Conservation (phyloP, 2,888 invertebrate species). For the Ctena decussata region DNA sequence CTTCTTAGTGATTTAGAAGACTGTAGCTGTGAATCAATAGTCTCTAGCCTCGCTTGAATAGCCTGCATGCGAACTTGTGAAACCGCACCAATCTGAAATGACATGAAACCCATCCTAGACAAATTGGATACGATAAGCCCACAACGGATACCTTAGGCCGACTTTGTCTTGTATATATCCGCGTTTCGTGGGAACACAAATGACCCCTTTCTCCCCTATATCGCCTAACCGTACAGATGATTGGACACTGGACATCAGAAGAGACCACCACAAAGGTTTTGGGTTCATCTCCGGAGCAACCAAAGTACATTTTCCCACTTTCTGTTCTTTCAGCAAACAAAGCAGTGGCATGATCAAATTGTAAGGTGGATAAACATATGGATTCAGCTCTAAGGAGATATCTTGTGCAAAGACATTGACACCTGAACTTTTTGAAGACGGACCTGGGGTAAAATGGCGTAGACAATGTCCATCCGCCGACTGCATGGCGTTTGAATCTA, state of each 20-base stretch:
- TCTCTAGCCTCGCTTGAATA: too few relatives aligned
- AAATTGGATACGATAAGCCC: not conserved
- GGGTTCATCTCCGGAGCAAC: constrained; percentile 22
- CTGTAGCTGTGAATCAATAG: not conserved
- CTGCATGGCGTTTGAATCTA: constrained; percentile 49
- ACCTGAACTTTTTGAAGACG: constrained; percentile 22
- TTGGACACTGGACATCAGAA: not conserved
- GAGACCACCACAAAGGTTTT: constrained; percentile 56
- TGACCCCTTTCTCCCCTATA: not conserved
- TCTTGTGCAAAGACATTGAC: constrained; percentile 52
- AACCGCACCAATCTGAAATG: not conserved
- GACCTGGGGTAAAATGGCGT: constrained; percentile 40
- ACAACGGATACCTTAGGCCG: constrained; percentile 18
- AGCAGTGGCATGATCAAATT: constrained; percentile 34
- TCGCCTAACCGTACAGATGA: constrained; percentile 1
- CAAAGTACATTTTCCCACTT: constrained; percentile 22
- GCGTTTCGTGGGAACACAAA: not conserved
- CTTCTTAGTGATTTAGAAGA: not conserved
- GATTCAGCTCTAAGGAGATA: constrained; percentile 31
- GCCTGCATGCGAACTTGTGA: too few relatives aligned
- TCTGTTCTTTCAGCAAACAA: constrained; percentile 10
- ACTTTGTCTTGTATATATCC: constrained; percentile 18
- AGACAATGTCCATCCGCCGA: constrained; percentile 6
- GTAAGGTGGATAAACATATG: constrained; percentile 54
- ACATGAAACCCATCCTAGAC: not conserved